Conservation (phyloP, 2,113 vertebrate species). For the Macrotus californicus region DNA sequence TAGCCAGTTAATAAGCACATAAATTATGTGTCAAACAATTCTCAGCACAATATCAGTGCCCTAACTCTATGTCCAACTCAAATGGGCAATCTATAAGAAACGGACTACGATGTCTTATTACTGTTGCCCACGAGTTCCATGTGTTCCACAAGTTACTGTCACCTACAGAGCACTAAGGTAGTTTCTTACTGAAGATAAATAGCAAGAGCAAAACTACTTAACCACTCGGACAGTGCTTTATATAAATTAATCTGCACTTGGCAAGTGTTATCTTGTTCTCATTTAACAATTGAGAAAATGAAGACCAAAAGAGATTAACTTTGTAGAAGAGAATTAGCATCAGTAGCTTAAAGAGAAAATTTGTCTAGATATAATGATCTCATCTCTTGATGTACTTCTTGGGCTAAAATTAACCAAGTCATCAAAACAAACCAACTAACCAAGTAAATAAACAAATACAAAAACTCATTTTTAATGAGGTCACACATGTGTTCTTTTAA, state of each 20-base stretch:
- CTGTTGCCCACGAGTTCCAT: neutral
- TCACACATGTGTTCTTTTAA: neutral
- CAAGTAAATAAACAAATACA: neutral
- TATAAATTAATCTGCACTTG: conserved; percentile 9
- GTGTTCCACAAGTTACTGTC: conserved; percentile 7
- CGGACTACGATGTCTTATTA: neutral
- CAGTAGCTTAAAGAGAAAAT: neutral
- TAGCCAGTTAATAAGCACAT: neutral
- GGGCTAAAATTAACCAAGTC: neutral
- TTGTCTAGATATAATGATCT: neutral
- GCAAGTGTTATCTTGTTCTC: conserved; percentile 34
- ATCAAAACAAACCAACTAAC: neutral
- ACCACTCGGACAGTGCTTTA: conserved; percentile 6
- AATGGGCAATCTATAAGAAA: neutral
- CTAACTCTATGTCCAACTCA: neutral
- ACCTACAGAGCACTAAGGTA: neutral
- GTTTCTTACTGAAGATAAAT: conserved; percentile 31
- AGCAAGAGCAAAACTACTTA: conserved; percentile 48
- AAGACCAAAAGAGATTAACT: conserved; percentile 34
- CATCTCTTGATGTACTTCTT: neutral
- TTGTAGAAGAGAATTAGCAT: neutral
- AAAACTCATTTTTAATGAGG: neutral
- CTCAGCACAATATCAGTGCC: neutral
- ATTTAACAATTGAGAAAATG: conserved; percentile 20
- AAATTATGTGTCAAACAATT: neutral